Percentiles rank a stretch among this genome's conserved stretches.
phyloP scores from a whole-genome alignment of 2,888 invertebrate genomes.

The Oscheius onirici region DNA sequence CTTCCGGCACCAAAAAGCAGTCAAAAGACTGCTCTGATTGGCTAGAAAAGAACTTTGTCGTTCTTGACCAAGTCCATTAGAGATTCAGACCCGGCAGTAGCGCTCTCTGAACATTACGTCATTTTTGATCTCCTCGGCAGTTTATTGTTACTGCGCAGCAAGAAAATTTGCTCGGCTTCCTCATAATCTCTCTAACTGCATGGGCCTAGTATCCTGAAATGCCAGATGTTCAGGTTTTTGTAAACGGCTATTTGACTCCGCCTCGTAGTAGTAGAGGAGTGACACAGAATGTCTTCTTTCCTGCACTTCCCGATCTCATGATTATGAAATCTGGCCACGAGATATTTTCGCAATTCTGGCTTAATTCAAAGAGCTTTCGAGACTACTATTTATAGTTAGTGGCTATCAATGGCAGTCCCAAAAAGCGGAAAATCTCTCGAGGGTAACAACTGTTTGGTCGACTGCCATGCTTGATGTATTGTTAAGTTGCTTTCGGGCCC shows the following conservation, averaged over 20 bases:
- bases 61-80: constrained; percentile 9
- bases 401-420: neutral
- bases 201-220: neutral
- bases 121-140: constrained; percentile 21
- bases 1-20: constrained; percentile 27
- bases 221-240: constrained; percentile 21
- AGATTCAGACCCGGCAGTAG: constrained; percentile 23
- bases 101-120: constrained; percentile 22
- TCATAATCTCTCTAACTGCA: constrained; percentile 2
- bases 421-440: constrained; percentile 4
- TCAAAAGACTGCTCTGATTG: constrained; percentile 11
- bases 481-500: neutral
- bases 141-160: constrained; percentile 25
- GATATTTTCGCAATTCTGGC: no score
- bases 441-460: constrained; percentile 1
- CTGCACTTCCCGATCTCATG: no score
- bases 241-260: no score
- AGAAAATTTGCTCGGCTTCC: constrained; percentile 28
- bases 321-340: no score
- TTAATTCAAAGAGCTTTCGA: no score
- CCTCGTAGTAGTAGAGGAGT: no score
- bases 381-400: no score
- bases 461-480: constrained; percentile 4
- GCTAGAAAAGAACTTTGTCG: constrained; percentile 8
- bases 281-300: no score